A percentile compares a stretch with the other conserved stretches of the same genome.
phyloP scores from a whole-genome alignment of 2,113 vertebrate species.

The Anas platyrhynchos region DNA sequence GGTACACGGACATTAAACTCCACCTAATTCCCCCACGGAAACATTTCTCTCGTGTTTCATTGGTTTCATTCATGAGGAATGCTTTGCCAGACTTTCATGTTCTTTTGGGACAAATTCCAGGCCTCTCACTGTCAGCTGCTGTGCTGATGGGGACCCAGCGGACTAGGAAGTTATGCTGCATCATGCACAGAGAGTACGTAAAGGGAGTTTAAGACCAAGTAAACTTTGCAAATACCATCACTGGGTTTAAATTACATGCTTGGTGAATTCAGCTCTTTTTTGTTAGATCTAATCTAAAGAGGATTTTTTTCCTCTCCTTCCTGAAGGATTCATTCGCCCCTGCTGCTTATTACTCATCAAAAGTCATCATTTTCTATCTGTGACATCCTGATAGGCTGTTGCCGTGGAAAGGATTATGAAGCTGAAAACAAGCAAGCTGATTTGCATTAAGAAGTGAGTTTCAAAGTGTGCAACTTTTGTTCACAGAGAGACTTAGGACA shows the following conservation, averaged over 20 bases:
- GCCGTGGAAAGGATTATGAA: not conserved
- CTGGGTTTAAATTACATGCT: conserved; percentile 20
- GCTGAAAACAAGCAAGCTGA: not conserved
- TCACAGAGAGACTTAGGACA: conserved; percentile 7
- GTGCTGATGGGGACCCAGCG: not conserved
- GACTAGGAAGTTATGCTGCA: not conserved
- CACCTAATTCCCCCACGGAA: not conserved
- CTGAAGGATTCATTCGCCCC: conserved; percentile 49
- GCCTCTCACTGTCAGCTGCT: not conserved
- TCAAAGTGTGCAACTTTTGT: conserved; percentile 27
- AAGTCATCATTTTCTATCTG: conserved; percentile 41
- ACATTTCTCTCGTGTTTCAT: not conserved
- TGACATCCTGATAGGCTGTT: conserved; percentile 23
- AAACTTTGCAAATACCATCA: conserved; percentile 14
- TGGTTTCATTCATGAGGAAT: not conserved
- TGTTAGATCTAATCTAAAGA: conserved; percentile 34
- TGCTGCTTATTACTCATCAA: conserved; percentile 33
- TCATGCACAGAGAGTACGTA: not conserved
- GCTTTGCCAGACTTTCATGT: not conserved
- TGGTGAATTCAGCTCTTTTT: not conserved
- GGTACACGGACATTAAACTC: not conserved
- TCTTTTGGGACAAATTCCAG: conserved; percentile 31
- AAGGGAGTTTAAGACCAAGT: conserved; percentile 33
- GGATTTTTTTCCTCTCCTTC: not conserved
- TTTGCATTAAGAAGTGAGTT: conserved; percentile 35